Evolutionary conservation across 2,797 vertebrate genomes (phyloP), one percentile per base, ranked within the genome.

Genomic region (Picus viridis): DNA sequence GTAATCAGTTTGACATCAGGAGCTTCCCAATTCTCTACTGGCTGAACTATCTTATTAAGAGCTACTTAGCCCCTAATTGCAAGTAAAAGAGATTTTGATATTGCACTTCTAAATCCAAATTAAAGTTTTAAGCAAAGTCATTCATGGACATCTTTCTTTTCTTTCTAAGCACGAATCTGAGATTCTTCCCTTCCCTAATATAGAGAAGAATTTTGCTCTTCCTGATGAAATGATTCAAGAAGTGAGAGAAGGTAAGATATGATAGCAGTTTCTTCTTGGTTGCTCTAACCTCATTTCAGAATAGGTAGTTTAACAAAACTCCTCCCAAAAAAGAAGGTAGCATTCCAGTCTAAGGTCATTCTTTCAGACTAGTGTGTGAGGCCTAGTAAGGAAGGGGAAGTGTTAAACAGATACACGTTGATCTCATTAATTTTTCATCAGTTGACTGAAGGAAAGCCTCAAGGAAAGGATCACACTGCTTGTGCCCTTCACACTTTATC

Each of bases 181-280:
- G 98, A 99, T 99, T 84, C 97, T 99, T 62, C 99, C 99, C 0
- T 99, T 99, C 93, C 99, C 99, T 4, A 99, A 99, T 91, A 97
- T 98, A 9, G 99, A 99, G 98, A 99, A 99, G 98, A 99, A 98
- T 94, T 99, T 99, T 94, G 98, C 97, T 89, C 98, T 99, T 70
- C 99, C 99, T 2, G 99, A 99, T 1, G 99, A 99, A 93, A 99
- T 99, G 96, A 99, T 99, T 96, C 99, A 99, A 94, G 99, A 99
- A 79, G 99, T 99, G 39, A 99, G 99, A 96, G 99, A 99, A 98
- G 99, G 99, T 99, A 90, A 97, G 96, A 83, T 57, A 61, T 22
- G 39, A 32, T 6, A 73, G 45, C 36, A 76, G 32, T 56, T 83
- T 58, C 23, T 32, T 39, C 36, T 61, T 54, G 17, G 4, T 71